These are phyloP conservation scores for Garra rufa DNA, from an alignment of 2,113 vertebrate genomes.

Conservation along the genomic window DNA sequence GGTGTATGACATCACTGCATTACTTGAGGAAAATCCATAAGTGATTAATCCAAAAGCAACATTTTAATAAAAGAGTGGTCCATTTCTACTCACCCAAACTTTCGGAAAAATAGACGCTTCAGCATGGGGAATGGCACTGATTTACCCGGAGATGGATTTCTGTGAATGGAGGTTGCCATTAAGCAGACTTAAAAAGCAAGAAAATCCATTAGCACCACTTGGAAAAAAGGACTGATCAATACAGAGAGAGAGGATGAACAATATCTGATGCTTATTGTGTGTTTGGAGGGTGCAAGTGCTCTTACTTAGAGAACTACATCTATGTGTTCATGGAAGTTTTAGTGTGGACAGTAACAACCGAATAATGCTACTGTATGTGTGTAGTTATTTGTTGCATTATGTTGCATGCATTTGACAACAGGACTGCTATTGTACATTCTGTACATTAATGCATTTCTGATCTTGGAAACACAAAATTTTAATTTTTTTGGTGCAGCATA, in stretches of 20 bases:
- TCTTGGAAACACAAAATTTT: too few relatives aligned
- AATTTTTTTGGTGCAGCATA: too few relatives aligned
- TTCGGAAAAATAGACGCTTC: not conserved
- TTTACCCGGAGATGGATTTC: not conserved
- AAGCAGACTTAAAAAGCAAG: constrained; percentile 39
- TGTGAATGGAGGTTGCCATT: constrained; percentile 11
- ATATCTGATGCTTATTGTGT: constrained; percentile 16
- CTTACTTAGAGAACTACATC: not conserved
- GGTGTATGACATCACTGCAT: not conserved
- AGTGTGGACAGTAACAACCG: not conserved
- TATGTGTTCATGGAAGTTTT: not conserved
- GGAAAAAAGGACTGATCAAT: constrained; percentile 40
- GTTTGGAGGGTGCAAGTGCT: constrained; percentile 17
- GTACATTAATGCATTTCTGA: too few relatives aligned
- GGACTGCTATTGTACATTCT: not conserved
- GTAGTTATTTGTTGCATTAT: not conserved
- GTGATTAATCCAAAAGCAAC: not conserved
- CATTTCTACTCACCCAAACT: not conserved
- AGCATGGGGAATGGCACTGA: not conserved
- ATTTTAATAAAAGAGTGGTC: constrained; percentile 3
- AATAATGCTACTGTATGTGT: not conserved
- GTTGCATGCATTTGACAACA: not conserved
- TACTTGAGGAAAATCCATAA: not conserved
- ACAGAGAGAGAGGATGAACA: not conserved
- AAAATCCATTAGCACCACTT: constrained; percentile 40